phyloP scores from a whole-genome alignment of 2,888 invertebrate species.

The Leucozona laternaria region DNA sequence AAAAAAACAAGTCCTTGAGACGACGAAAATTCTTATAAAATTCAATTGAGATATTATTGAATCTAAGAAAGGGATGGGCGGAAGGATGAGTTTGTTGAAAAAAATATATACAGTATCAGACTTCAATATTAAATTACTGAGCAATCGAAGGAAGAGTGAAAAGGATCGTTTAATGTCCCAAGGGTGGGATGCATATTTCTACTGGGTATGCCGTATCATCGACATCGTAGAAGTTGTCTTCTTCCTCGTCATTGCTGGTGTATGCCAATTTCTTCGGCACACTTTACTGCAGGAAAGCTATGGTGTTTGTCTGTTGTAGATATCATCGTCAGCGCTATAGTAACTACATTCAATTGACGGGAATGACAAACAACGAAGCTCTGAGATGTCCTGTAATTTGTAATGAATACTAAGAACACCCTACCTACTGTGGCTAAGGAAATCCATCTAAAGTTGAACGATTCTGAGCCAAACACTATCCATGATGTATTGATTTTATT shows the following conservation, averaged over 20 bases:
- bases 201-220: not conserved
- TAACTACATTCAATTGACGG: conserved; percentile 34
- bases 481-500: conserved; percentile 57
- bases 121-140: conserved; percentile 67
- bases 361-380: conserved; percentile 29
- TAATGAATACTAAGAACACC: conserved; percentile 50
- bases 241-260: conserved; percentile 3
- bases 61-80: conserved; percentile 1
- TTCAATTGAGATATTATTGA: conserved; percentile 68
- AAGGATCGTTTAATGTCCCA: conserved; percentile 23
- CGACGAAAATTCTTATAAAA: conserved; percentile 55
- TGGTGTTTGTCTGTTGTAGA: not conserved
- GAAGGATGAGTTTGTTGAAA: not conserved
- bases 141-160: conserved; percentile 29
- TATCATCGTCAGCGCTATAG: conserved; percentile 23
- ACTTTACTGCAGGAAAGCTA: conserved; percentile 2
- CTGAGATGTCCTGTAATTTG: conserved; percentile 63
- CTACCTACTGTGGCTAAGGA: not conserved
- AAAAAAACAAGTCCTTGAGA: conserved; percentile 42
- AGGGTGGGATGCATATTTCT: conserved; percentile 48
- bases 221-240: not conserved
- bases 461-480: conserved; percentile 37
- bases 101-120: conserved; percentile 40
- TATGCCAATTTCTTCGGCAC: conserved; percentile 40
- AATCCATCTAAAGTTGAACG: conserved; percentile 16